phyloP scores from a whole-genome alignment of 2,797 vertebrate genomes.

The Siniperca obscura region DNA sequence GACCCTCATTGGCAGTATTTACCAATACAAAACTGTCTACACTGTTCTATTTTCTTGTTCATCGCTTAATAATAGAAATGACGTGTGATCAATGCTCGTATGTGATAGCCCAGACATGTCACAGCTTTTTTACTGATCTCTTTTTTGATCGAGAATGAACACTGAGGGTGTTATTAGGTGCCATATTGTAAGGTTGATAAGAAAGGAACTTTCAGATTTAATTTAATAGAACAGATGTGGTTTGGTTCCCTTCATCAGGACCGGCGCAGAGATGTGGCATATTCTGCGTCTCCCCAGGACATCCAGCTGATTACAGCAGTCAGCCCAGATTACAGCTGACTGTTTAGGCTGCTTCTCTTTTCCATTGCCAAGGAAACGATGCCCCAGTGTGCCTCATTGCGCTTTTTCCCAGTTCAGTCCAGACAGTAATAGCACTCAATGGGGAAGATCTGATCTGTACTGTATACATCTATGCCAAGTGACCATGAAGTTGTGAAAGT shows the following conservation, averaged over 20 bases:
- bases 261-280: conserved; percentile 36
- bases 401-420: conserved; percentile 35
- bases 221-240: conserved; percentile 44
- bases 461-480: conserved; percentile 4
- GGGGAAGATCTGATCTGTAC: conserved; percentile 8
- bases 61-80: conserved; percentile 54
- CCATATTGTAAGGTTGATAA: conserved; percentile 52
- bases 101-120: conserved; percentile 38
- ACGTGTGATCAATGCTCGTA: conserved; percentile 21
- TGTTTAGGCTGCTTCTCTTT: conserved; percentile 41
- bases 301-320: conserved; percentile 66
- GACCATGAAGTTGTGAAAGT: conserved; percentile 24
- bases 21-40: conserved; percentile 42
- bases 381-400: conserved; percentile 32
- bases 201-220: conserved; percentile 48
- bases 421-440: conserved; percentile 40
- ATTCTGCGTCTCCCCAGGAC: conserved; percentile 38
- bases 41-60: conserved; percentile 32
- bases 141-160: conserved; percentile 24
- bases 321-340: conserved; percentile 61
- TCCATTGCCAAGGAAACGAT: conserved; percentile 58
- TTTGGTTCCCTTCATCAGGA: conserved; percentile 46
- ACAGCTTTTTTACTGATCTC: conserved; percentile 8
- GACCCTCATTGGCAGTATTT: conserved; percentile 52
- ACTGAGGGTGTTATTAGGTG: conserved; percentile 29